Conservation (phyloP, 2,797 vertebrate genomes). For the Sylvilagus floridanus region DNA sequence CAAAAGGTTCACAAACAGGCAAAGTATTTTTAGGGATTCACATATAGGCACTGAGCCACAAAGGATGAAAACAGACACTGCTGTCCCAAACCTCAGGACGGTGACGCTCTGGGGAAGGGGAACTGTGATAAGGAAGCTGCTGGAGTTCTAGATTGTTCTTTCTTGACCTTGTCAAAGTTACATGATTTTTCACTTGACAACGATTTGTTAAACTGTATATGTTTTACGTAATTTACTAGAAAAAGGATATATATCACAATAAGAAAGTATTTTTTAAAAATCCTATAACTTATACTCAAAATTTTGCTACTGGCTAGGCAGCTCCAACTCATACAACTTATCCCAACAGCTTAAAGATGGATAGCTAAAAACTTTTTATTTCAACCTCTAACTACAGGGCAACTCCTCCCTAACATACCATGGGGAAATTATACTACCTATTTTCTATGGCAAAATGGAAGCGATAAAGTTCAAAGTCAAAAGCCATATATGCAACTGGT, state of each 20-base stretch:
- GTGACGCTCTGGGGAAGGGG: not conserved
- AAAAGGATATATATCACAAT: not conserved
- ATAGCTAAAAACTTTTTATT: not conserved
- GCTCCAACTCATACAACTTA: not conserved
- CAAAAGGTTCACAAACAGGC: conserved; percentile 41
- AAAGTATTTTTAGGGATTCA: conserved; percentile 24
- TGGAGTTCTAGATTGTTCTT: not conserved
- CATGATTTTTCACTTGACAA: not conserved
- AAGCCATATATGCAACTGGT: not conserved
- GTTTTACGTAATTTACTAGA: conserved; percentile 38
- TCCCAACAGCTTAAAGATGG: not conserved
- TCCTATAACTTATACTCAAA: conserved; percentile 4
- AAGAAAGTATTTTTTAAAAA: not conserved
- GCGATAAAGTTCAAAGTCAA: not conserved
- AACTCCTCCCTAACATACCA: not conserved
- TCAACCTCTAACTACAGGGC: not conserved
- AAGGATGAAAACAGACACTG: not conserved
- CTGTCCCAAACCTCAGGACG: not conserved
- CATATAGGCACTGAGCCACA: not conserved
- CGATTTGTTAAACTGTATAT: not conserved
- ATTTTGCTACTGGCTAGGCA: not conserved
- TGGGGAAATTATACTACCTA: not conserved
- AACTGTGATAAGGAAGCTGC: not conserved
- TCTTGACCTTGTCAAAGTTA: conserved; percentile 6
- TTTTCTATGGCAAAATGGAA: not conserved